Evolutionary conservation across 2,888 invertebrate genomes (phyloP).

Genomic region (Caprella mutica): DNA sequence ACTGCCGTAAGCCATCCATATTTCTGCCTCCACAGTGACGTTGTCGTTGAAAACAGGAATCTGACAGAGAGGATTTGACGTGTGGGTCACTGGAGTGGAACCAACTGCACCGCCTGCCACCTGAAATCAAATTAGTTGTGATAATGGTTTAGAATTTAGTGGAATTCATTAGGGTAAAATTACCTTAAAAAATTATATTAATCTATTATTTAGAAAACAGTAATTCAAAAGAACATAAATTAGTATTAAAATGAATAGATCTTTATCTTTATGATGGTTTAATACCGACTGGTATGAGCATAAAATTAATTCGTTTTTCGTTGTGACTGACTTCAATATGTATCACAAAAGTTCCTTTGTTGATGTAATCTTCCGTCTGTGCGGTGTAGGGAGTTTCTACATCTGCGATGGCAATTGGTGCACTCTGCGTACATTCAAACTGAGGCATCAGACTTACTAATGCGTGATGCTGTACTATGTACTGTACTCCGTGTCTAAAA

Average conservation of each 20-base stretch:
- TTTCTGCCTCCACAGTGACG: neutral
- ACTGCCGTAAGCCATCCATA: neutral
- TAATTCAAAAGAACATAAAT: too few species aligned
- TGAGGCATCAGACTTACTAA: neutral
- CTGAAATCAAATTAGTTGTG: neutral
- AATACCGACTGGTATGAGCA: too few species aligned
- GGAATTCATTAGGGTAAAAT: neutral
- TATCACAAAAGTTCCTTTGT: neutral
- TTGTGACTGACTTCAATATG: neutral
- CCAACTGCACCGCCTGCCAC: neutral
- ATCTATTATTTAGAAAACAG: too few species aligned
- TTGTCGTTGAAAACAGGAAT: neutral
- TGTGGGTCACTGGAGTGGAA: neutral
- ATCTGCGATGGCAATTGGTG: neutral
- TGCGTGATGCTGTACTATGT: neutral
- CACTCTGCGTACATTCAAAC: neutral
- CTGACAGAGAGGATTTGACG: neutral
- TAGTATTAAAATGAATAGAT: too few species aligned
- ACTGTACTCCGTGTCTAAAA: constrained; percentile 1
- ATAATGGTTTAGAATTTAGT: neutral
- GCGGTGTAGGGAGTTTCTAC: neutral
- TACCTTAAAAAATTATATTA: too few species aligned
- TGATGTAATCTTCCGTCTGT: constrained; percentile 1
- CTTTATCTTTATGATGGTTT: too few species aligned
- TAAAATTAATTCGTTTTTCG: too few species aligned